Base-by-base conservation (phyloP, 2,113 vertebrate species). In the Cacatua alba region DNA sequence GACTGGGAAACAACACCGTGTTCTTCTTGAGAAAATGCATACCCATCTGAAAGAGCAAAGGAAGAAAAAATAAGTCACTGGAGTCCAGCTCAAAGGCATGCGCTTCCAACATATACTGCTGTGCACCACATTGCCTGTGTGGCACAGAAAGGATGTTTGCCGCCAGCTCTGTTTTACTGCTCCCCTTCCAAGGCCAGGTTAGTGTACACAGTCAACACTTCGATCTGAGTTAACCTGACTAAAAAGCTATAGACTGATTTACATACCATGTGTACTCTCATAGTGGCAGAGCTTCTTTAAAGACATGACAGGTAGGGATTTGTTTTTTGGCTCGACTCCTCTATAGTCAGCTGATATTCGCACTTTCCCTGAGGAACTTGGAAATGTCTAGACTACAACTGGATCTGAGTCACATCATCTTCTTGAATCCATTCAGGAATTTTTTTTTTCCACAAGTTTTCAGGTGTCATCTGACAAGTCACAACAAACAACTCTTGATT, bases 1-100 rank as follows among this genome's bases (percentile, higher is more conserved):
- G 99, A 99, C 96, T 99, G 99, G 86, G 99, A 99, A 88, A 99
- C 99, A 88, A 99, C 99, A 17, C 99, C 99, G 1, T 99, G 99
- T 94, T 99, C 99, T 97, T 99, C 99, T 98, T 99, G 99, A 90
- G 99, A 99, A 98, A 99, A 99, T 12, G 99, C 99, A 49, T 99
- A 99, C 44, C 99, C 99, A 94, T 99, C 99, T 99, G 98, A 21
- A 98, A 97, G 79, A 91, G 60, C 59, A 94, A 82, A 82, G 55
- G 28, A 84, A 52, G 71, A 35, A 43, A 29, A 55, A 70, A n/a
- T 26, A 17, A 76, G 35, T 91, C 57, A 81, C 37, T 31, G 7
- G 8, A 75, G 39, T 16, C 7, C 8, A 69, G 79, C 55, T 74
- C 77, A 52, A 80, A 41, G 70, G 9, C 29, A 78, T 64, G 44